Conservation (phyloP, 2,797 vertebrate genomes). For the Acanthornis magna region DNA sequence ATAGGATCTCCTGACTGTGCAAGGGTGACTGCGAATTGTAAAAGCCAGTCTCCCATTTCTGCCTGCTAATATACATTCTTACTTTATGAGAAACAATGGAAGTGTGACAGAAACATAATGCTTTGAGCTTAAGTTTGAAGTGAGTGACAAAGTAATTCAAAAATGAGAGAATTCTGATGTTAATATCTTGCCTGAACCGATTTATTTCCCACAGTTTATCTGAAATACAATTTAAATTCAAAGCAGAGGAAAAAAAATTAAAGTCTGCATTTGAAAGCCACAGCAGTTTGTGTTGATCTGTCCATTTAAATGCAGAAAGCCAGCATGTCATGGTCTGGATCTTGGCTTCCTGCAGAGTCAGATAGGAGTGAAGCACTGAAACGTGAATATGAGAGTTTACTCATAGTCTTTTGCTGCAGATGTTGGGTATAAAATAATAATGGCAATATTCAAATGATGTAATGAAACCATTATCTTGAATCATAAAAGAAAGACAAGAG, state of each 20-base stretch:
- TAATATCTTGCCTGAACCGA: slow-evolving; percentile 46
- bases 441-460: not conserved
- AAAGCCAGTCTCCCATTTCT: slow-evolving; percentile 56
- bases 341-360: not conserved
- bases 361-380: not conserved
- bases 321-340: not conserved
- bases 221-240: slow-evolving; percentile 43
- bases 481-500: not conserved
- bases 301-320: not conserved
- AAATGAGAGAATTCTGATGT: slow-evolving; percentile 46
- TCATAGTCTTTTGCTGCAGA: not conserved
- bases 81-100: slow-evolving; percentile 57
- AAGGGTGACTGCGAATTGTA: not conserved
- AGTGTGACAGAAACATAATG: slow-evolving; percentile 50
- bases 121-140: slow-evolving; percentile 61
- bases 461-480: not conserved
- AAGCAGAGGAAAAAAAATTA: not conserved
- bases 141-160: slow-evolving; percentile 64
- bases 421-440: not conserved
- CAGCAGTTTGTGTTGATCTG: not conserved
- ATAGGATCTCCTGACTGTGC: not conserved
- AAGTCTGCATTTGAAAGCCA: not conserved
- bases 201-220: slow-evolving; percentile 48
- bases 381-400: not conserved
- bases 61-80: slow-evolving; percentile 26